Conservation (phyloP, 2,113 vertebrate genomes). For the Plecotus auritus region DNA sequence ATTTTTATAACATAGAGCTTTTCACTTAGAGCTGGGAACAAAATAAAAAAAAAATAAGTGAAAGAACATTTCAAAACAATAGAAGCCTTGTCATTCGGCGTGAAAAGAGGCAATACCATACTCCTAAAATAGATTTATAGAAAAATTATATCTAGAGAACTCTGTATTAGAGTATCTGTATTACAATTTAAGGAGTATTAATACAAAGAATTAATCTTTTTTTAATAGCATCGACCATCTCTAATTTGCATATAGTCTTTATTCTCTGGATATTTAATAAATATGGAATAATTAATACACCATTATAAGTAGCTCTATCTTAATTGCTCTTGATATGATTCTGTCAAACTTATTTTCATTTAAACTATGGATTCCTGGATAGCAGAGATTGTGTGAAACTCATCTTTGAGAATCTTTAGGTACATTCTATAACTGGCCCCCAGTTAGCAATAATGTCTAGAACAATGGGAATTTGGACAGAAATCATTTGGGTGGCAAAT, state of each 20-base stretch:
- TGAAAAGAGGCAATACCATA: neutral
- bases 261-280: neutral
- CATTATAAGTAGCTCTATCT: neutral
- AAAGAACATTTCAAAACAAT: neutral
- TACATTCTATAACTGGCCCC: neutral
- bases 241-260: neutral
- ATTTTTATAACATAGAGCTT: neutral
- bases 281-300: neutral
- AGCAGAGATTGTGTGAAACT: neutral
- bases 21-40: neutral
- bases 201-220: neutral
- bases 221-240: neutral
- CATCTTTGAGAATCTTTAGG: neutral
- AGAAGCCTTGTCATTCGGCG: neutral
- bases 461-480: neutral
- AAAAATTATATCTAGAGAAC: neutral
- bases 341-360: neutral
- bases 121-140: neutral
- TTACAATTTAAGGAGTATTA: neutral
- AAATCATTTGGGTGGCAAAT: neutral
- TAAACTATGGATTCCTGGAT: neutral
- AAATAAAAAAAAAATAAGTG: neutral
- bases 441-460: neutral
- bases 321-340: neutral
- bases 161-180: neutral